Evolutionary conservation across 1,140 invertebrate species (phyloP).

Genomic region (Aphis gossypii): DNA sequence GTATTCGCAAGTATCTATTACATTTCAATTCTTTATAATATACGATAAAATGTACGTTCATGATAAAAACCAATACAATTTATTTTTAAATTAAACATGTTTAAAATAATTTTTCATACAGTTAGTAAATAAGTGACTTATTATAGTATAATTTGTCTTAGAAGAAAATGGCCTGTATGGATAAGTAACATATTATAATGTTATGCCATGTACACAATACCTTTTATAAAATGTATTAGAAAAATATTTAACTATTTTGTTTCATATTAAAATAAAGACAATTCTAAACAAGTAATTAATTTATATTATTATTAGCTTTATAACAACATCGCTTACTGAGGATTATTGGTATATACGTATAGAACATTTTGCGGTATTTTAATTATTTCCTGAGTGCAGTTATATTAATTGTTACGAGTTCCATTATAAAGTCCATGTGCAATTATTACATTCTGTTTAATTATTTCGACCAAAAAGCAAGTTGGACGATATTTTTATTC

Average conservation of each 20-base stretch:
- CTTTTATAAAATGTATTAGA: neutral
- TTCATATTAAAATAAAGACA: neutral
- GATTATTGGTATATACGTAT: neutral
- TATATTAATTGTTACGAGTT: conserved; percentile 36
- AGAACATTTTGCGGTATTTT: neutral
- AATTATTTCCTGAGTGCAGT: neutral
- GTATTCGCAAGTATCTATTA: no score
- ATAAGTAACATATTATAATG: neutral
- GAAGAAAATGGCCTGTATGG: neutral
- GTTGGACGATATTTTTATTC: neutral
- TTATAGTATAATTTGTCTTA: neutral
- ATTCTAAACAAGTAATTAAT: neutral
- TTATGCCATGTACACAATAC: neutral
- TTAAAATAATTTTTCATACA: no score
- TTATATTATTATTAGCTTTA: neutral
- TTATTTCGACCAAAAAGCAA: neutral
- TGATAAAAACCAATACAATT: neutral
- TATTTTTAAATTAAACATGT: neutral
- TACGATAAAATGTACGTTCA: no score
- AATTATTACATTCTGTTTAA: conserved; percentile 2
- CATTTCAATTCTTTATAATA: no score
- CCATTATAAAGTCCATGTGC: neutral
- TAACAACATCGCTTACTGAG: neutral
- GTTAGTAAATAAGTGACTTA: neutral
- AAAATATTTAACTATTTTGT: neutral